phyloP scores from a whole-genome alignment of 2,797 vertebrate genomes.

The Hippopotamyrus pictus region DNA sequence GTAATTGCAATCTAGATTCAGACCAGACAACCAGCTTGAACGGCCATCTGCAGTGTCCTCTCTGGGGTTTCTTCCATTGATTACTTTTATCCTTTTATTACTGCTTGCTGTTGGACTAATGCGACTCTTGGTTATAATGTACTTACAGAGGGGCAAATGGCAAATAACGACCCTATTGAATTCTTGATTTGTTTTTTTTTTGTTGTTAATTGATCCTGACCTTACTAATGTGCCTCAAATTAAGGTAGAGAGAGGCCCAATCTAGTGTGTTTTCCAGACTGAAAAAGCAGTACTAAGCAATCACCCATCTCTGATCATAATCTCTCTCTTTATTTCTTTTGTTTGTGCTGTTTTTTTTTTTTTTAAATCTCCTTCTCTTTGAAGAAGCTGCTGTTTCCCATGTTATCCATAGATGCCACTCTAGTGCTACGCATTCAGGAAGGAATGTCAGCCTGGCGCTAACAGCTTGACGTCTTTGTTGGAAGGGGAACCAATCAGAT shows the following conservation, averaged over 20 bases:
- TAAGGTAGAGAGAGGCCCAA: background rate
- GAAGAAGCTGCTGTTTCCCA: background rate
- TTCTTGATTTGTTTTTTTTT: background rate
- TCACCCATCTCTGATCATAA: background rate
- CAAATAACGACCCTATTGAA: background rate
- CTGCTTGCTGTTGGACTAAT: background rate
- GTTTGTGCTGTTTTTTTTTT: background rate
- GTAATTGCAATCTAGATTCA: background rate
- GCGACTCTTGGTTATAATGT: background rate
- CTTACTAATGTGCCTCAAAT: background rate
- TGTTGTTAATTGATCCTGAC: background rate
- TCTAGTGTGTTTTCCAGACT: background rate
- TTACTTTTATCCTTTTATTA: background rate
- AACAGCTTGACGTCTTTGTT: background rate
- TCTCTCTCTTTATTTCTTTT: background rate
- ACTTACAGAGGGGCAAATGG: background rate
- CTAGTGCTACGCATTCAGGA: background rate
- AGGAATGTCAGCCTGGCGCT: background rate
- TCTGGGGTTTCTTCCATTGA: background rate
- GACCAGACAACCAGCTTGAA: background rate
- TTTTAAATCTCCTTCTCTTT: background rate
- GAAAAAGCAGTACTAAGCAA: background rate
- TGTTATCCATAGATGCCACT: conserved; percentile 8
- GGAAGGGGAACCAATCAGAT: background rate
- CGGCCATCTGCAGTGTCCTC: background rate